Evolutionary conservation across 2,797 vertebrate species (phyloP), one percentile per base, ranked within the genome.

Genomic region (Remorina albescens): DNA sequence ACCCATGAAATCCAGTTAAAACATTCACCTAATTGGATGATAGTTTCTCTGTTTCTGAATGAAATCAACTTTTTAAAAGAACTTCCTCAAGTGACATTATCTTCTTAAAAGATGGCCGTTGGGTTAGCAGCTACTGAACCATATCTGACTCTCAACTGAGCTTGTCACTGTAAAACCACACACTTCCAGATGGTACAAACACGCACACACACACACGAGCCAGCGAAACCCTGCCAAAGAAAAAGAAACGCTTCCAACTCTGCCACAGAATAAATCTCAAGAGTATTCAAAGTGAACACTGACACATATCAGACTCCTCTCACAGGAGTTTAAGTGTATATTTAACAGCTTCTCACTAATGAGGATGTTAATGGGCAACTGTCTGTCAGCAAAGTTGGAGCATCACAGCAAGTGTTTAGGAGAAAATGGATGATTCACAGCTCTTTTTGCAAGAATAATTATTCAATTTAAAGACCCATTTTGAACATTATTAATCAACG

Each of bases 301-400:
- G 81, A 84, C 74, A 77, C 66, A 77, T 26, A 65, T 78, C 68
- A 60, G 67, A 49, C 71, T 76, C 34, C 50, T 63, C 83, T 80
- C 71, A 0, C n/a, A 56, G 74, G 76, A 65, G 68, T 71, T 56
- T 47, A 70, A 59, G 56, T 84, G 72, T 82, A 82, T 81, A 76
- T 83, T 84, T 80, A 83, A 75, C 78, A 77, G 83, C 63, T 81
- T 86, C 65, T 78, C 44, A 18, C 61, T 83, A 77, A 84, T 80
- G 68, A 85, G 66, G 39, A 60, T 58, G 50, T 66, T 71, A 66
- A 81, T 57, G 23, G 67, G 68, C 23, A 46, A 49, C 73, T 71
- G 62, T 60, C n/a, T 28, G 62, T 50, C 21, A 61, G 83, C 23
- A 67, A 58, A 30, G 71, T 6, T 16, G 30, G 15, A 62, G 54